Conservation (phyloP, 2,797 vertebrate species). For the Hippopotamyrus pictus region DNA sequence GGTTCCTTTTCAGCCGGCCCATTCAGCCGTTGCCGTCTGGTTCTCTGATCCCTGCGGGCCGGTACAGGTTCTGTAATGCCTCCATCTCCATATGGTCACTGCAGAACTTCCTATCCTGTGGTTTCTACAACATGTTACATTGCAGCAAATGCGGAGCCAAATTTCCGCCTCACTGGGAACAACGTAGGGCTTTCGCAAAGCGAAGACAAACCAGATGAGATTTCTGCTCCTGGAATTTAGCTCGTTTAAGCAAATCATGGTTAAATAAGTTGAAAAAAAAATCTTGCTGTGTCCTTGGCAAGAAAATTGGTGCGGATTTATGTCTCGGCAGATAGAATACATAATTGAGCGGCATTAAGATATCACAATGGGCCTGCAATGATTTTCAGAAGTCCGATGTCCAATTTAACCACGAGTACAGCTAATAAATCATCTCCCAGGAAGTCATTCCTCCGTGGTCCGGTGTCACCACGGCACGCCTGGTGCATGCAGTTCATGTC, state of each 20-base stretch:
- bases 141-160: not conserved
- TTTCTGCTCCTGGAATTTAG: not conserved
- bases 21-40: not conserved
- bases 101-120: not conserved
- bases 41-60: not conserved
- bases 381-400: constrained; percentile 6
- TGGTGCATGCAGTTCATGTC: not conserved
- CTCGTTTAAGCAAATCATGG: not conserved
- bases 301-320: constrained; percentile 20
- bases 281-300: not conserved
- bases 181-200: not conserved
- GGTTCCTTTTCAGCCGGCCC: not conserved
- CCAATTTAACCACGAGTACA: not conserved
- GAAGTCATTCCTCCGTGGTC: not conserved
- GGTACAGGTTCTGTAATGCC: not conserved
- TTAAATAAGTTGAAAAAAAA: not conserved
- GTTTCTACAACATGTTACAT: not conserved
- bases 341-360: constrained; percentile 22
- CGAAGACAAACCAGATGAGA: not conserved
- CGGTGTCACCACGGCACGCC: not conserved
- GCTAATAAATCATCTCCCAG: constrained; percentile 12
- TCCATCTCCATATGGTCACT: not conserved
- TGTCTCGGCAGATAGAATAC: constrained; percentile 4
- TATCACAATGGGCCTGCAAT: not conserved
- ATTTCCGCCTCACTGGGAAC: not conserved